Conservation (phyloP, 2,797 vertebrate species). For the Pristis pectinata region DNA sequence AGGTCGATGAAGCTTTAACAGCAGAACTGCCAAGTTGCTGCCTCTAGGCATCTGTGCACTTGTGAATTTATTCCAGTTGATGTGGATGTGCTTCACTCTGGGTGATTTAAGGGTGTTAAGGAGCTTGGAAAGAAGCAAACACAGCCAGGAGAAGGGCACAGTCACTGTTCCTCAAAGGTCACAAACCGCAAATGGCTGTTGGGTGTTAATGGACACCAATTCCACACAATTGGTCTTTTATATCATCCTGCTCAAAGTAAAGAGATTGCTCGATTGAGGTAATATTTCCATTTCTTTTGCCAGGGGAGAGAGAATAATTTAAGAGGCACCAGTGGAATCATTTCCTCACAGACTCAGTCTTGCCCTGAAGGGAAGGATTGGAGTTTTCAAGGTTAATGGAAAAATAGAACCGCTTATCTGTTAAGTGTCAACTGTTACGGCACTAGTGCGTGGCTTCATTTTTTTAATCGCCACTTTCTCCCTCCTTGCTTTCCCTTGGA, state of each 20-base stretch:
- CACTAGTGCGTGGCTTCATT: neutral
- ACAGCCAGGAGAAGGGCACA: too few species aligned
- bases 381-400: slow-evolving; percentile 30
- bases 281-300: slow-evolving; percentile 20
- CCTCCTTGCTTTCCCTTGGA: neutral
- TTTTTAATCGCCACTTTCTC: neutral
- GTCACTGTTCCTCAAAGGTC: neutral
- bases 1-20: too few species aligned
- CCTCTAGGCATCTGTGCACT: neutral
- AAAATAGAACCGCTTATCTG: slow-evolving; percentile 20
- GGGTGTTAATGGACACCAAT: slow-evolving; percentile 5
- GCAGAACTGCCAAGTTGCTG: neutral
- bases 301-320: slow-evolving; percentile 27
- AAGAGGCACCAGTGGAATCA: neutral
- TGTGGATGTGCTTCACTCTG: neutral
- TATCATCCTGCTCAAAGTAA: neutral
- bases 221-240: neutral
- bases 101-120: neutral
- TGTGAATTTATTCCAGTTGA: neutral
- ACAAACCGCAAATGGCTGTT: neutral
- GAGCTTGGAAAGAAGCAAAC: neutral
- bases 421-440: neutral
- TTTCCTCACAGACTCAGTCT: neutral
- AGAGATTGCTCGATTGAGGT: slow-evolving; percentile 11
- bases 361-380: neutral